These are phyloP conservation scores for Glaucomys volans DNA, from an alignment of 2,113 vertebrate species.

Conservation along the genomic window DNA sequence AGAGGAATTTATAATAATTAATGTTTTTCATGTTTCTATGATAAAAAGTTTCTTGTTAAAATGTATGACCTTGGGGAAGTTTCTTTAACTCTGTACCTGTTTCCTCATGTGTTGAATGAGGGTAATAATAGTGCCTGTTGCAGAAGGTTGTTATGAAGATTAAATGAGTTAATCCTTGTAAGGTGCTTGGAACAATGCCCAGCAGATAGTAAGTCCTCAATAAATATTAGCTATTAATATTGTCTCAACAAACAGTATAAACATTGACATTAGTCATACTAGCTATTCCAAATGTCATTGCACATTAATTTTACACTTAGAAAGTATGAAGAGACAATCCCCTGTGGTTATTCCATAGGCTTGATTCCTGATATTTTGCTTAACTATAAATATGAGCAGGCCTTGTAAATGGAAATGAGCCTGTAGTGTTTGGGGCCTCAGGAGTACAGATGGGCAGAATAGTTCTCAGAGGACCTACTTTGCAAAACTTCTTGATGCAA, in stretches of 20 bases:
- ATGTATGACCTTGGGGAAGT: neutral
- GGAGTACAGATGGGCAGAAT: neutral
- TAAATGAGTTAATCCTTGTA: conserved; percentile 39
- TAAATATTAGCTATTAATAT: conserved; percentile 70
- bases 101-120: conserved; percentile 44
- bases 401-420: neutral
- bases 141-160: neutral
- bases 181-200: conserved; percentile 20
- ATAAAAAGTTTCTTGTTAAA: conserved; percentile 27
- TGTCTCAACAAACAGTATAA: conserved; percentile 59
- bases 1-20: neutral
- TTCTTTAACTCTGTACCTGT: neutral
- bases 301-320: conserved; percentile 32
- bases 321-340: conserved; percentile 33
- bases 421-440: neutral
- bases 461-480: neutral
- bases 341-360: neutral
- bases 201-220: conserved; percentile 36
- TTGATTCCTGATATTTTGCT: conserved; percentile 9
- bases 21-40: neutral
- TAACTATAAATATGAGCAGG: neutral
- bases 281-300: conserved; percentile 58
- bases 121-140: neutral
- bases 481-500: conserved; percentile 33
- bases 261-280: conserved; percentile 31